phyloP scores from a whole-genome alignment of 2,113 vertebrate genomes.

The Microtus pennsylvanicus region DNA sequence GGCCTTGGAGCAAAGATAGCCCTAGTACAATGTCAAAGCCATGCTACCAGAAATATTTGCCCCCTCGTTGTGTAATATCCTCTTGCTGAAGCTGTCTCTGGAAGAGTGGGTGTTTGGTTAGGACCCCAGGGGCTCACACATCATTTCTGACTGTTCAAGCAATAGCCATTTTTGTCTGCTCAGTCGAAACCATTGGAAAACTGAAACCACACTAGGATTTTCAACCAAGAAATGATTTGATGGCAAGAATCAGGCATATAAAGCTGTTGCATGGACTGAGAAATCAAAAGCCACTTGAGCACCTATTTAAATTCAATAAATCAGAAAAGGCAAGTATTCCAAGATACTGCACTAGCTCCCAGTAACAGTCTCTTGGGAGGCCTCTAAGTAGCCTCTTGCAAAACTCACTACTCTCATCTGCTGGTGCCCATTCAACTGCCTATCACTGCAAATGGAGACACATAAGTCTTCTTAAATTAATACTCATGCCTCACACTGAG shows the following conservation, averaged over 20 bases:
- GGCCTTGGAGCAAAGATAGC: neutral
- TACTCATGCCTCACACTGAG: neutral
- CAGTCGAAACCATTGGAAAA: neutral
- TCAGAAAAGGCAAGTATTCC: neutral
- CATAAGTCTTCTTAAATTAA: neutral
- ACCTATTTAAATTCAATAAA: neutral
- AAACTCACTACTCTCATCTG: neutral
- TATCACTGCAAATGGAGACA: neutral
- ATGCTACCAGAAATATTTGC: neutral
- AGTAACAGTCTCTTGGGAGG: neutral
- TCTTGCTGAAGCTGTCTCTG: neutral
- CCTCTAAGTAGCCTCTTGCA: neutral
- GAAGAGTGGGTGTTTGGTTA: neutral
- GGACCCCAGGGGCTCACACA: neutral
- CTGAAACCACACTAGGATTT: neutral
- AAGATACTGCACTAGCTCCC: neutral
- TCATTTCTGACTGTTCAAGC: neutral
- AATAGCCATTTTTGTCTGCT: neutral
- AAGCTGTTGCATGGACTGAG: neutral
- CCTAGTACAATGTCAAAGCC: neutral
- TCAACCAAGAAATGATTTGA: conserved; percentile 30
- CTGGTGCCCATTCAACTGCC: neutral
- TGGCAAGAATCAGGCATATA: neutral
- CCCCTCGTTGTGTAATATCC: neutral
- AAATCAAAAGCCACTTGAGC: neutral